Percentiles rank a stretch among this genome's conserved stretches.
These are phyloP conservation scores for Falco columbarius DNA, from an alignment of 2,797 vertebrate genomes.

Conservation along the genomic window DNA sequence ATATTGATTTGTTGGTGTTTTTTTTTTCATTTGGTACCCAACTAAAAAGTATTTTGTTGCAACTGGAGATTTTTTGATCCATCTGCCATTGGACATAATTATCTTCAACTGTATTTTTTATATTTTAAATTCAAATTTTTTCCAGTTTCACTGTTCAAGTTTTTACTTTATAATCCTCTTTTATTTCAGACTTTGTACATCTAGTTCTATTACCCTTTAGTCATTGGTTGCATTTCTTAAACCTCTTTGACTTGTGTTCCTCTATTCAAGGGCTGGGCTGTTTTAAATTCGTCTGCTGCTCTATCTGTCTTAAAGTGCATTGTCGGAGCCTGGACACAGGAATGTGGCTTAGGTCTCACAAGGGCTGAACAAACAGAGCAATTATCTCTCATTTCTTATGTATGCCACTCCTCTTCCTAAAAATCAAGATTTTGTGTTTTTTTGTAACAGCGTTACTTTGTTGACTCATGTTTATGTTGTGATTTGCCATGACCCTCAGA, in stretches of 20 bases:
- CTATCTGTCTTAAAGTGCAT: not conserved
- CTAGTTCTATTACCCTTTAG: not conserved
- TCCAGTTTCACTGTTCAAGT: not conserved
- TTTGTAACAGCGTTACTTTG: not conserved
- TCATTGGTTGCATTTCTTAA: not conserved
- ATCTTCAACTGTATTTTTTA: not conserved
- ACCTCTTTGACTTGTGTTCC: not conserved
- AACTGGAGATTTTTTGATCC: not conserved
- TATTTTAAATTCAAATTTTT: not conserved
- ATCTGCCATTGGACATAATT: not conserved
- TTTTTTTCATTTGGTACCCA: not conserved
- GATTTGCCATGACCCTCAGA: not conserved
- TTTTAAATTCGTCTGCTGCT: constrained; percentile 20
- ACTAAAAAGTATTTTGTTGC: not conserved
- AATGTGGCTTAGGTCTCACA: constrained; percentile 34
- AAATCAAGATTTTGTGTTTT: not conserved
- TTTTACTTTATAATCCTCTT: not conserved
- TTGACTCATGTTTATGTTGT: constrained; percentile 21
- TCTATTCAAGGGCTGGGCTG: not conserved
- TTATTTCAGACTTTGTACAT: not conserved
- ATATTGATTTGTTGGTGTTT: not conserved
- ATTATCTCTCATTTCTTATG: not conserved
- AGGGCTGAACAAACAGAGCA: constrained; percentile 27
- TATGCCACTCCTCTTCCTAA: not conserved
- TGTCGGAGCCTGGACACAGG: constrained; percentile 10